A percentile compares a stretch with the other conserved stretches of the same genome.
Conservation (phyloP, 2,888 invertebrate species). For the Argyresthia goedartella region DNA sequence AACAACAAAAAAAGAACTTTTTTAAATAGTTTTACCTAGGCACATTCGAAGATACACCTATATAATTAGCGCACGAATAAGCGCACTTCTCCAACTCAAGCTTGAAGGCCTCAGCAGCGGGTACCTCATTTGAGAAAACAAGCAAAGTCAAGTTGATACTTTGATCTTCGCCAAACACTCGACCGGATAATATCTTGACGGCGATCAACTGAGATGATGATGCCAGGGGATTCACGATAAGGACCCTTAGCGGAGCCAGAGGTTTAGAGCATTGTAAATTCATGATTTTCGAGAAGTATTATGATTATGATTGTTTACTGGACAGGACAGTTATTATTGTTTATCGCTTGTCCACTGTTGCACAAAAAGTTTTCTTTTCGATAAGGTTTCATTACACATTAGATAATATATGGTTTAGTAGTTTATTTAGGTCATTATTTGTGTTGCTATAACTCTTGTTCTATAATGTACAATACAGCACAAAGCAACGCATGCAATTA, state of each 20-base stretch:
- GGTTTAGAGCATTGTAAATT: slow-evolving; percentile 32
- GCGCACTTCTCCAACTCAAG: slow-evolving; percentile 36
- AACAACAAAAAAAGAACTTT: no score
- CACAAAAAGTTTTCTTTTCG: no score
- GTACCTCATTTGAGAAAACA: slow-evolving; percentile 39
- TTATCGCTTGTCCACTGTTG: no score
- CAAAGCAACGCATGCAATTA: no score
- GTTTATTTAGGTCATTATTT: no score
- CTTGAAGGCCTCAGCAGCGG: slow-evolving; percentile 28
- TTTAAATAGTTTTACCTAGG: slow-evolving; percentile 32
- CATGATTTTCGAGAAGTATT: slow-evolving; percentile 22
- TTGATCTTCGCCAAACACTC: slow-evolving; percentile 36
- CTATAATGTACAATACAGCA: no score
- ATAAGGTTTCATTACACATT: no score
- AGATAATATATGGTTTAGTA: no score
- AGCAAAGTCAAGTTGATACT: slow-evolving; percentile 38
- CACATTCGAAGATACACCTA: slow-evolving; percentile 36
- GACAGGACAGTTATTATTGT: no score
- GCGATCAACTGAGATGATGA: slow-evolving; percentile 31
- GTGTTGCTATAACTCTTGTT: no score
- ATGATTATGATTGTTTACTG: no score
- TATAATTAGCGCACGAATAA: slow-evolving; percentile 33
- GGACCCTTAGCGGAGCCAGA: slow-evolving; percentile 32
- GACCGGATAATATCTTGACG: slow-evolving; percentile 41
- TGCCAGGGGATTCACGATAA: slow-evolving; percentile 40